These are phyloP conservation scores for Rhopalosiphum nymphaeae DNA, from an alignment of 2,888 invertebrate species.

Conservation along the genomic window DNA sequence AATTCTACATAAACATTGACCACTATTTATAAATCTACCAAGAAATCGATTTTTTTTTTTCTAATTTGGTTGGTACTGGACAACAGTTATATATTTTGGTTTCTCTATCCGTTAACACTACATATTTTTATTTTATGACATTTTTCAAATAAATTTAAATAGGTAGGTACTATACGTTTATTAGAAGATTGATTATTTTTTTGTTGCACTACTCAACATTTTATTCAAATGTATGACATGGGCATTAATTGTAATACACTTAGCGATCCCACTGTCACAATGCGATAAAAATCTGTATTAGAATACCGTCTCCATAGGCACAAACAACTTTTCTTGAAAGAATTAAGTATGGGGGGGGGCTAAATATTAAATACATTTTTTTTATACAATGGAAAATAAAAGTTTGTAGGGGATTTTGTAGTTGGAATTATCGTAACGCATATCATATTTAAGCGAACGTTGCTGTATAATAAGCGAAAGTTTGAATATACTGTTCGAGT, in stretches of 20 bases:
- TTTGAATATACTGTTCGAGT: neutral
- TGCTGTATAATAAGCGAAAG: neutral
- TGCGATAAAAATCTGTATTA: neutral
- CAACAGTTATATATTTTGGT: neutral
- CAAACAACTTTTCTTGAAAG: neutral
- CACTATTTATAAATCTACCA: neutral
- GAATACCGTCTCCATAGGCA: neutral
- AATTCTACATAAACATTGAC: neutral
- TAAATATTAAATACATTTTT: neutral
- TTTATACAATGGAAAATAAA: slow-evolving; percentile 14
- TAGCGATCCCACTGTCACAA: neutral
- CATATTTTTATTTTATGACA: neutral
- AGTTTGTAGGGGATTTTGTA: neutral
- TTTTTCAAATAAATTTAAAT: neutral
- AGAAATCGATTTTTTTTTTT: neutral
- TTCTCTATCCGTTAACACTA: neutral
- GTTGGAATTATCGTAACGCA: neutral
- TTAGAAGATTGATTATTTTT: neutral
- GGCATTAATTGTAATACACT: neutral
- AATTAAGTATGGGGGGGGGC: neutral
- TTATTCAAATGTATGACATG: neutral
- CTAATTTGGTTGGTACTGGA: neutral
- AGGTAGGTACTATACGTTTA: neutral
- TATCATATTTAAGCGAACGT: slow-evolving; percentile 9
- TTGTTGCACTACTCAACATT: neutral